These are phyloP conservation scores for Pelmatolapia mariae DNA, from an alignment of 2,113 vertebrate species.

Conservation along the genomic window DNA sequence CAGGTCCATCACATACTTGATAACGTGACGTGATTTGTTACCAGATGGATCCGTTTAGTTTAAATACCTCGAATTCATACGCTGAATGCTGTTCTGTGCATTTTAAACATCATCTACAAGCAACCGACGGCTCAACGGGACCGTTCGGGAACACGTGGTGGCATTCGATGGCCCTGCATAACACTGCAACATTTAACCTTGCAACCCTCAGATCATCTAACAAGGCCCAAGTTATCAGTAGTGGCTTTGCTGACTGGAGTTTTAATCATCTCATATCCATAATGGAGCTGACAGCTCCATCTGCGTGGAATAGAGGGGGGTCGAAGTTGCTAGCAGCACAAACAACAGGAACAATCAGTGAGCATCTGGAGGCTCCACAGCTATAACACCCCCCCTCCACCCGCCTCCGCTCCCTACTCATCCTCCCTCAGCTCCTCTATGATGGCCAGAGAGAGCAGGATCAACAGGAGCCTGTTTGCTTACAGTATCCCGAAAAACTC, in stretches of 20 bases:
- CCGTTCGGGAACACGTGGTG: background rate
- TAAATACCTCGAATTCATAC: background rate
- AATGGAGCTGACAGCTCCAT: constrained; percentile 65
- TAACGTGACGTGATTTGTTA: background rate
- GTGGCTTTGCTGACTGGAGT: constrained; percentile 16
- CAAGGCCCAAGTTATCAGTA: background rate
- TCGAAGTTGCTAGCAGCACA: constrained; percentile 26
- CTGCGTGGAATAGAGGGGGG: constrained; percentile 43
- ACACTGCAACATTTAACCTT: background rate
- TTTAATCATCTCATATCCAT: constrained; percentile 57
- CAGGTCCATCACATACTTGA: background rate
- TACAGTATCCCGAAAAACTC: background rate
- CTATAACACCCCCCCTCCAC: background rate
- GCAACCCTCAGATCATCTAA: background rate
- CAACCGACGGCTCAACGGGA: background rate
- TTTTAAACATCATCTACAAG: background rate
- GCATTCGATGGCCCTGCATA: background rate
- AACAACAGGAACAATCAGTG: constrained; percentile 47
- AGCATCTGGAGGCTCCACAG: constrained; percentile 50
- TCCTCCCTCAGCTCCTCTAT: background rate
- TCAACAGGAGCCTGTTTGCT: background rate
- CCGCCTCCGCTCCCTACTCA: background rate
- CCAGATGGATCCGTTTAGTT: background rate
- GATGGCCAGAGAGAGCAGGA: background rate
- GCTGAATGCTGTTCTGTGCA: background rate